A percentile compares a stretch with the other conserved stretches of the same genome.
Evolutionary conservation across 2,888 invertebrate species (phyloP).

Genomic region (Hirtodrosophila duncani): DNA sequence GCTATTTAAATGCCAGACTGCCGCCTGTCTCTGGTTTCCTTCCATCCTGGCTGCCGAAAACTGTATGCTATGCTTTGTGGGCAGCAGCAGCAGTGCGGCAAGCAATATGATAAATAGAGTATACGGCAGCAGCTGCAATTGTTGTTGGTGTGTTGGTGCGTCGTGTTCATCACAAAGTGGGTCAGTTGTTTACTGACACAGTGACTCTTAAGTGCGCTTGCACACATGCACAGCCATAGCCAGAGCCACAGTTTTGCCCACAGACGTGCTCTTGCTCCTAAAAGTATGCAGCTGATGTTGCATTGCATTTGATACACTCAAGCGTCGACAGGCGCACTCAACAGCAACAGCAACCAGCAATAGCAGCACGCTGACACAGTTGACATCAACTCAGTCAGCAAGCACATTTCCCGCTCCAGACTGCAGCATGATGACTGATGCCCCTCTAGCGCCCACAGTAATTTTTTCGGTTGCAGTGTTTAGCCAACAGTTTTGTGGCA

Average conservation of each 20-base stretch:
- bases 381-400: constrained; percentile 66
- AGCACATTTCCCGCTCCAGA: constrained; percentile 15
- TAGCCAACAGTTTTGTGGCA: constrained; percentile 54
- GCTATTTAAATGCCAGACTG: constrained; percentile 37
- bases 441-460: constrained; percentile 44
- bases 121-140: constrained; percentile 13
- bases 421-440: background rate
- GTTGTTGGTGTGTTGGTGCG: constrained; percentile 30
- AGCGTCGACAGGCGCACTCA: constrained; percentile 69
- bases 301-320: constrained; percentile 66
- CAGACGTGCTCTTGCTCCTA: constrained; percentile 32
- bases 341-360: constrained; percentile 22
- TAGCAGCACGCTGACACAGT: constrained; percentile 44
- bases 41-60: constrained; percentile 21
- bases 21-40: constrained; percentile 3
- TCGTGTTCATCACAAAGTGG: constrained; percentile 62
- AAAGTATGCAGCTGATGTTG: constrained; percentile 62
- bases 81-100: constrained; percentile 15
- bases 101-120: constrained; percentile 38
- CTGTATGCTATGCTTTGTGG: constrained; percentile 34
- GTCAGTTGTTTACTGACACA: constrained; percentile 71
- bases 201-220: constrained; percentile 61
- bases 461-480: constrained; percentile 54
- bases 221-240: constrained; percentile 13
- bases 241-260: constrained; percentile 1